Conservation (phyloP, 2,113 vertebrate species). For the Stictonetta naevosa region DNA sequence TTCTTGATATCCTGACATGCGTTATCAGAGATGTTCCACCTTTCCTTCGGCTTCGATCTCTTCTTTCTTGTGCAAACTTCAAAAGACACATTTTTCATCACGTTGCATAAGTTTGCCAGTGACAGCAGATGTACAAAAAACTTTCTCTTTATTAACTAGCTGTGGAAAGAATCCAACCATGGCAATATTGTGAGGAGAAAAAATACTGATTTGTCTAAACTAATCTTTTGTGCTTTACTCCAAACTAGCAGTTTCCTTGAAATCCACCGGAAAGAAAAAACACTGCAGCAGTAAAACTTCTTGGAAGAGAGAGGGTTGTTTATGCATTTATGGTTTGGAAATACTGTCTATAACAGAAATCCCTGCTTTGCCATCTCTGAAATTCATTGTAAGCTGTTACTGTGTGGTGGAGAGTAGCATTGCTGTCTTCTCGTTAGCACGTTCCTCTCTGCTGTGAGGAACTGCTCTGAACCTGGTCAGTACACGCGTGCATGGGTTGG, state of each 20-base stretch:
- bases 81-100: neutral
- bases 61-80: constrained; percentile 9
- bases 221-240: neutral
- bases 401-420: neutral
- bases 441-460: neutral
- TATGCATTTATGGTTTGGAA: neutral
- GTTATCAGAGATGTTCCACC: constrained; percentile 2
- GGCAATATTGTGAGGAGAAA: neutral
- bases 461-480: too few relatives aligned
- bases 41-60: constrained; percentile 1
- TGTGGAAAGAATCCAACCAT: neutral
- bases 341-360: neutral
- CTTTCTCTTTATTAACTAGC: constrained; percentile 2
- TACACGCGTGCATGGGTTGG: too few relatives aligned
- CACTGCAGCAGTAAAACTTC: neutral
- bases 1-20: neutral
- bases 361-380: neutral
- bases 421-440: neutral
- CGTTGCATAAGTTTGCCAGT: neutral
- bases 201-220: neutral
- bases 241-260: neutral
- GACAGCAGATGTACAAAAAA: neutral
- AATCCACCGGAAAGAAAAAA: neutral
- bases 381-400: neutral
- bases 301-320: neutral